These are phyloP conservation scores for Ips nitidus DNA, from an alignment of 1,140 invertebrate species.

Conservation along the genomic window DNA sequence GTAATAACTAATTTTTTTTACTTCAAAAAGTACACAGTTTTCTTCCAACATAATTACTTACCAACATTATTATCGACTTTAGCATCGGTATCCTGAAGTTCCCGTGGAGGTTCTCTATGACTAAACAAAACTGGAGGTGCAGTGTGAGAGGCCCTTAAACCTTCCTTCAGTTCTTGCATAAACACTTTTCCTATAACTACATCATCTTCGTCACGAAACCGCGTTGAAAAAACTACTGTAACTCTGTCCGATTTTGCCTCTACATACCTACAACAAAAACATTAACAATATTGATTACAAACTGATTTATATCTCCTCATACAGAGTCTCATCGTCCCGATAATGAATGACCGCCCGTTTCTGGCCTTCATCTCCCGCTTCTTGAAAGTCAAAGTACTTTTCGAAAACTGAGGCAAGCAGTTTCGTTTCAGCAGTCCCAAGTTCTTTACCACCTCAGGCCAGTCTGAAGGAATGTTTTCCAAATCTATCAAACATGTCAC, in stretches of 20 bases:
- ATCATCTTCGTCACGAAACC: constrained; percentile 98
- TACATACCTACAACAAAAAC: constrained; percentile 76
- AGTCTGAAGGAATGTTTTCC: constrained; percentile 88
- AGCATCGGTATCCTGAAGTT: constrained; percentile 92
- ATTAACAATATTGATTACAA: not conserved
- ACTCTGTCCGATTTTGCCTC: constrained; percentile 97
- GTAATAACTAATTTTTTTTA: too few relatives aligned
- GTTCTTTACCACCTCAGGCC: constrained; percentile 87
- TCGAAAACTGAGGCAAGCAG: constrained; percentile 99
- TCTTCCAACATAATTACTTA: constrained; percentile 4
- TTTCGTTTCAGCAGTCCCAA: constrained; percentile 95
- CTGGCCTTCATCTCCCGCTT: constrained; percentile 84
- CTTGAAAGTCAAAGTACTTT: constrained; percentile 99
- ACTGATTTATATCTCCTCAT: constrained; percentile 51
- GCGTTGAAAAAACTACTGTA: constrained; percentile 98
- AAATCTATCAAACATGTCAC: constrained; percentile 92
- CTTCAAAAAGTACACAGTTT: too few relatives aligned
- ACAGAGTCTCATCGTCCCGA: constrained; percentile 98
- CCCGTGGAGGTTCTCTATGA: constrained; percentile 93
- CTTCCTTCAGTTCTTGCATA: constrained; percentile 98
- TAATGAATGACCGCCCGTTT: constrained; percentile 98
- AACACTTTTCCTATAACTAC: constrained; percentile 99
- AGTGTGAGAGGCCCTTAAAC: constrained; percentile 93
- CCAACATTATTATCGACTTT: constrained; percentile 96
- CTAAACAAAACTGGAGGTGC: constrained; percentile 88